Conservation (phyloP, 2,888 invertebrate genomes). For the Drosophila pseudotakahashii region DNA sequence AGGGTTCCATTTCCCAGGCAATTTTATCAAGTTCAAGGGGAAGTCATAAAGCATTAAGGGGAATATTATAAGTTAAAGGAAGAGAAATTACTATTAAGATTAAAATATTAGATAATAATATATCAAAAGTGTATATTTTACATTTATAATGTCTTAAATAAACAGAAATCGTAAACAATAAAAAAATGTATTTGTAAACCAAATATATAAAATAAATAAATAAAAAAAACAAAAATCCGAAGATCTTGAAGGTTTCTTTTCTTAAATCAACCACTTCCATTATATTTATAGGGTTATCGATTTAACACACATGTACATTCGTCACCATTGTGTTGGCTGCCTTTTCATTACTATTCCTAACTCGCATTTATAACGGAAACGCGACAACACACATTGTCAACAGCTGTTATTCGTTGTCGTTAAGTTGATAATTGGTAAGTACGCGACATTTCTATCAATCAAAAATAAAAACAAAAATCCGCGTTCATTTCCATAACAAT, state of each 20-base stretch:
- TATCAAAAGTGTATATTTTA: too few species aligned
- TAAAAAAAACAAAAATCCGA: not conserved
- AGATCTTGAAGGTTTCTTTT: not conserved
- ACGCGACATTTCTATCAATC: slow-evolving; percentile 54
- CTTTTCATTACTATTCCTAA: slow-evolving; percentile 14
- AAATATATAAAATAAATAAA: too few species aligned
- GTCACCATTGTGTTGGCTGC: slow-evolving; percentile 4
- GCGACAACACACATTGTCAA: slow-evolving; percentile 55
- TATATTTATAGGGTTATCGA: not conserved
- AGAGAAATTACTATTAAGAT: not conserved
- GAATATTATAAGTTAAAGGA: not conserved
- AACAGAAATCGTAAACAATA: not conserved
- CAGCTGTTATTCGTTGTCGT: slow-evolving; percentile 56
- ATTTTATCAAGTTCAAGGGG: slow-evolving; percentile 1
- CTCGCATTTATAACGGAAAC: slow-evolving; percentile 22
- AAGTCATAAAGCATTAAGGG: not conserved
- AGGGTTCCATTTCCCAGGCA: too few species aligned
- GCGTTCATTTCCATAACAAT: slow-evolving; percentile 60
- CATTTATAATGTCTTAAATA: not conserved
- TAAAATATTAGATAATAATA: too few species aligned
- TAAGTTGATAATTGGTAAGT: slow-evolving; percentile 21
- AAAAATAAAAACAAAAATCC: slow-evolving; percentile 29
- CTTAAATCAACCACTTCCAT: not conserved
- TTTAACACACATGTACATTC: slow-evolving; percentile 6
- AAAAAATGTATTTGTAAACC: not conserved